Percentiles rank a stretch among this genome's conserved stretches.
Conservation (phyloP, 2,888 invertebrate species). For the Stratiomys singularior region DNA sequence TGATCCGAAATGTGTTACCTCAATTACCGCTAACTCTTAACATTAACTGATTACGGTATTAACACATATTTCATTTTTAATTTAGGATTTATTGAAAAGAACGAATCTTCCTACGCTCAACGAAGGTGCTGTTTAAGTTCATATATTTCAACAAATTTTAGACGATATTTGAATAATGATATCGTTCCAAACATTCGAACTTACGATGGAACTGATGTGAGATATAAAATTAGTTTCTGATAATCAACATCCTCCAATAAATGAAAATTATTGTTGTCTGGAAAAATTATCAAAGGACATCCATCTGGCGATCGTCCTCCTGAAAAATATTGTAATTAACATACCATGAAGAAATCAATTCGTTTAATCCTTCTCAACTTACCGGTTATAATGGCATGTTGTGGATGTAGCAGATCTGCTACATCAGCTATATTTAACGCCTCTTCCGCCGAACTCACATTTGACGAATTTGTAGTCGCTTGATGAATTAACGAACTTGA, state of each 20-base stretch:
- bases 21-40: too few relatives aligned
- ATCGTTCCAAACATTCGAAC: too few relatives aligned
- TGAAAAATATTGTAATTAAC: conserved; percentile 44
- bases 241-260: conserved; percentile 87
- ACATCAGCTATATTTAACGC: conserved; percentile 71
- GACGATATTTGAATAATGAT: too few relatives aligned
- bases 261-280: conserved; percentile 90
- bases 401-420: conserved; percentile 85
- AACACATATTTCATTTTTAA: too few relatives aligned
- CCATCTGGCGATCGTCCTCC: conserved; percentile 93
- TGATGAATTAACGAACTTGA: conserved; percentile 61
- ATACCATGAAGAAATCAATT: not conserved
- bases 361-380: conserved; percentile 58
- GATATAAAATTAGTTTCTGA: conserved; percentile 89
- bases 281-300: conserved; percentile 93
- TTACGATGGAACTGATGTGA: conserved; percentile 96
- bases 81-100: too few relatives aligned
- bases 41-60: too few relatives aligned
- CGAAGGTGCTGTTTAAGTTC: too few relatives aligned
- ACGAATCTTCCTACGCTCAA: too few relatives aligned
- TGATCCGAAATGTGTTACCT: too few relatives aligned
- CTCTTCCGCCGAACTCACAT: conserved; percentile 59
- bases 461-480: conserved; percentile 56
- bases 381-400: conserved; percentile 88
- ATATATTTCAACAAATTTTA: too few relatives aligned